A percentile compares a stretch with the other conserved stretches of the same genome.
Evolutionary conservation across 2,888 invertebrate species (phyloP).

Genomic region (Entomobrya proxima): DNA sequence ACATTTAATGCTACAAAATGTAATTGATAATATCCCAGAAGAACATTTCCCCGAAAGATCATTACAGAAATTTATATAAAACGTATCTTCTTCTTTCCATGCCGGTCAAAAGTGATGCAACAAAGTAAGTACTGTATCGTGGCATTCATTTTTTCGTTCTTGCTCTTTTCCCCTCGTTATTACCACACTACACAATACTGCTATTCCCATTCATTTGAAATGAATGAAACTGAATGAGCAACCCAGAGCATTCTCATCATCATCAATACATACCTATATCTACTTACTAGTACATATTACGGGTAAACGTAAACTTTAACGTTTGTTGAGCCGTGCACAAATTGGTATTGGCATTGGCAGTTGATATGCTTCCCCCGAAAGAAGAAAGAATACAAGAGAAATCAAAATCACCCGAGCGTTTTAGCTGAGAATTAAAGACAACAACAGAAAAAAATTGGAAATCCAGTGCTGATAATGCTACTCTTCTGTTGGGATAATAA

Average conservation of each 20-base stretch:
- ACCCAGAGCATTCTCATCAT: not conserved
- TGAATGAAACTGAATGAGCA: not conserved
- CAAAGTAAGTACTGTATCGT: too few species aligned
- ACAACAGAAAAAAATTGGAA: not conserved
- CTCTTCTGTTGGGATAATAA: not conserved
- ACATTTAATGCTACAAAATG: too few species aligned
- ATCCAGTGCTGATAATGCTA: not conserved
- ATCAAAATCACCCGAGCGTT: slow-evolving; percentile 29
- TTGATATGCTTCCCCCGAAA: not conserved
- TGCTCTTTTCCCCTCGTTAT: too few species aligned
- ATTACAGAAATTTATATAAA: too few species aligned
- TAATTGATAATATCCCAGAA: too few species aligned
- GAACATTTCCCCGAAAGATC: too few species aligned
- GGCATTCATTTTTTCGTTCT: too few species aligned
- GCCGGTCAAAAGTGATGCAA: too few species aligned
- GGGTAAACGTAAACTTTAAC: not conserved
- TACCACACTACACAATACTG: not conserved
- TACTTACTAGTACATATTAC: not conserved
- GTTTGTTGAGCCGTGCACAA: not conserved
- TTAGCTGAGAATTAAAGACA: slow-evolving; percentile 25
- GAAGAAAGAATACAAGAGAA: not conserved
- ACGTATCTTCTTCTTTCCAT: too few species aligned
- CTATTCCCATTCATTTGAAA: too few species aligned
- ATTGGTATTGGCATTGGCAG: not conserved
- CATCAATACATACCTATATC: not conserved